Evolutionary conservation across 2,113 vertebrate genomes (phyloP).

Genomic region (Prolemur simus): DNA sequence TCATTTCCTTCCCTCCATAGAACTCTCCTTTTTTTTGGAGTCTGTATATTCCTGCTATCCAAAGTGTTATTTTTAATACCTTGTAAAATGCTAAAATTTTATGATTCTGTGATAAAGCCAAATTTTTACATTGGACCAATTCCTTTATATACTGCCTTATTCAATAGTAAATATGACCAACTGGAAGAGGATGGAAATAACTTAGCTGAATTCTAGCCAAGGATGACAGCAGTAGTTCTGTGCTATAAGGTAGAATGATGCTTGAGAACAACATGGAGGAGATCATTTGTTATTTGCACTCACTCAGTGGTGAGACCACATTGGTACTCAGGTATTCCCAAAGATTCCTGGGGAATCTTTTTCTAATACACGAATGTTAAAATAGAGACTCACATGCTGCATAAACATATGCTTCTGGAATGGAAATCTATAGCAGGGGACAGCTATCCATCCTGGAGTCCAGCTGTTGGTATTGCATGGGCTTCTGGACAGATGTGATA

Average conservation of each 20-base stretch:
- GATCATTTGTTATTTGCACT: background rate
- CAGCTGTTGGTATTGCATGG: background rate
- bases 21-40: background rate
- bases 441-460: background rate
- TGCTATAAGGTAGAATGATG: background rate
- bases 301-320: background rate
- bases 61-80: background rate
- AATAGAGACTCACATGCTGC: background rate
- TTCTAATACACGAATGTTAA: background rate
- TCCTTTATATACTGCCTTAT: background rate
- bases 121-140: background rate
- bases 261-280: background rate
- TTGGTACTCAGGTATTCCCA: background rate
- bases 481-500: background rate
- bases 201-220: background rate
- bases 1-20: background rate
- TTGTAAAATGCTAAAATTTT: background rate
- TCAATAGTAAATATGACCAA: background rate
- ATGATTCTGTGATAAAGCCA: background rate
- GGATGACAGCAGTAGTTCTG: background rate
- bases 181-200: background rate
- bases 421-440: background rate
- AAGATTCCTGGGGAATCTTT: background rate
- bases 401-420: background rate
- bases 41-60: background rate